phyloP scores from a whole-genome alignment of 2,888 invertebrate species.

The Lottia gigantea region DNA sequence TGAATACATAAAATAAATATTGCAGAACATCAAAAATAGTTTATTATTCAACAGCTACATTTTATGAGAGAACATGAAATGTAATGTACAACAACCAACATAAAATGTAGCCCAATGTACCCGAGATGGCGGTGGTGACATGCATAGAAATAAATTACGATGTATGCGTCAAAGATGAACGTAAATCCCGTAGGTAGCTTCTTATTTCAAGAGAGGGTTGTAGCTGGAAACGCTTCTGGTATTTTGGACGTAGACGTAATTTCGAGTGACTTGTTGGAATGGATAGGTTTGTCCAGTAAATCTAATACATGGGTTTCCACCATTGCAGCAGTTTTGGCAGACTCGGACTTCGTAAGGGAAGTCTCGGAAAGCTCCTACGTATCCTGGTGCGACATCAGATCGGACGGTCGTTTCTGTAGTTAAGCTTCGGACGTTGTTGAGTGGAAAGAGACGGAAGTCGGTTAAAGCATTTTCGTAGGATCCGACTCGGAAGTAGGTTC shows the following conservation, averaged over 20 bases:
- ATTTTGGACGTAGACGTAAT: background rate
- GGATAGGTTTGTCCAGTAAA: background rate
- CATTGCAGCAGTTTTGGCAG: background rate
- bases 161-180: too few species aligned
- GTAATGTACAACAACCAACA: too few species aligned
- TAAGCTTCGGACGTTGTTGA: slow-evolving; percentile 4
- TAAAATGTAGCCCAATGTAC: too few species aligned
- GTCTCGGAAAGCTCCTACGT: background rate
- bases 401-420: background rate
- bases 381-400: background rate
- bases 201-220: background rate
- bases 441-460: slow-evolving; percentile 13
- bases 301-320: background rate
- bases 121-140: too few species aligned
- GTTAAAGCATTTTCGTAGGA: slow-evolving; percentile 15
- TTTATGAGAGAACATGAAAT: too few species aligned
- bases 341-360: background rate
- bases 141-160: too few species aligned
- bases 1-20: too few species aligned
- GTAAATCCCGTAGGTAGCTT: too few species aligned
- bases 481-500: slow-evolving; percentile 13
- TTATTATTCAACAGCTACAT: too few species aligned
- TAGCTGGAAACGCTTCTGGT: slow-evolving; percentile 6
- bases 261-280: background rate
- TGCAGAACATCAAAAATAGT: too few species aligned